Evolutionary conservation across 2,888 invertebrate species (phyloP).

Genomic region (Cephalotes varians): DNA sequence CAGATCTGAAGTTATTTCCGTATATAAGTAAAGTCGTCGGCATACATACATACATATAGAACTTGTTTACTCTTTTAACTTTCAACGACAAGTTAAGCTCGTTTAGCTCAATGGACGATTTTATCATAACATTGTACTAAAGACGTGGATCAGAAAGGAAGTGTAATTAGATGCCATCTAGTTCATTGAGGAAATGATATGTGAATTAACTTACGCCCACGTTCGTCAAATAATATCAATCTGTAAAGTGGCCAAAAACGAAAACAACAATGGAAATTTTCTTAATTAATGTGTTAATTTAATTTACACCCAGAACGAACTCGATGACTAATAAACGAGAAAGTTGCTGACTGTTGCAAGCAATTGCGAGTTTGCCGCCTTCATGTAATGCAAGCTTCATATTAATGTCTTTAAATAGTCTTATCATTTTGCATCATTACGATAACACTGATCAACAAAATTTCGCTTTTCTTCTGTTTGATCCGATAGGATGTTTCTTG

Average conservation of each 20-base stretch:
- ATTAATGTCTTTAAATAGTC: conserved; percentile 1
- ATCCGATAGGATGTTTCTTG: too few relatives aligned
- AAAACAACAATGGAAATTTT: conserved; percentile 11
- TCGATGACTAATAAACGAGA: conserved; percentile 23
- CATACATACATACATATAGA: background rate
- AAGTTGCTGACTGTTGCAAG: background rate
- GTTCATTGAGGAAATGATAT: conserved; percentile 22
- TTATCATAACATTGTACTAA: conserved; percentile 30
- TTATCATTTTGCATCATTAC: background rate
- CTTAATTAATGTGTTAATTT: conserved; percentile 15
- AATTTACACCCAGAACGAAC: background rate
- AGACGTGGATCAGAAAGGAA: conserved; percentile 39
- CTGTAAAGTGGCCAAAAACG: background rate
- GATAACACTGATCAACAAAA: too few relatives aligned
- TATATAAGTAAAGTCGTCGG: background rate
- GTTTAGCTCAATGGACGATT: background rate
- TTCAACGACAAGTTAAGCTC: background rate
- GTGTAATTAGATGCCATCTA: conserved; percentile 54
- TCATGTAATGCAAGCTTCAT: too few relatives aligned
- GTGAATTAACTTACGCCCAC: conserved; percentile 48
- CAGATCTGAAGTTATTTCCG: too few relatives aligned
- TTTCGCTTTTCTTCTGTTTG: too few relatives aligned
- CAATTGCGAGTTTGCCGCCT: background rate
- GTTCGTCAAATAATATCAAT: conserved; percentile 24
- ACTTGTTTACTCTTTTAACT: background rate